Evolutionary conservation across 2,888 invertebrate genomes (phyloP).

Genomic region (Chaetoderma sp.): DNA sequence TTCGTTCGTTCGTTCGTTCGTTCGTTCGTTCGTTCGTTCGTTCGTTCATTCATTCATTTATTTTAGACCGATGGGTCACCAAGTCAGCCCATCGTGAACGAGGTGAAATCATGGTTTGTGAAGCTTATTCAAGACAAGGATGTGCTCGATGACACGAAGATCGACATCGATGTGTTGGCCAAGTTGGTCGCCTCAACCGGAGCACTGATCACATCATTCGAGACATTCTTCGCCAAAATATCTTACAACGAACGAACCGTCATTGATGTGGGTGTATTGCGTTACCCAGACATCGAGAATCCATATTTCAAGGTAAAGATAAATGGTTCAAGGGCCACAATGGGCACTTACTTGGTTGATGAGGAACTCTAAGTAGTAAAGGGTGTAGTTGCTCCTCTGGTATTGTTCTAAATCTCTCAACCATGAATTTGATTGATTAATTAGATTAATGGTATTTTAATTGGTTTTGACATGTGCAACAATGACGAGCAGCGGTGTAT

Average conservation of each 20-base stretch:
- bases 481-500: no score
- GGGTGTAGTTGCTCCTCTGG: no score
- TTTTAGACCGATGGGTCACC: background rate
- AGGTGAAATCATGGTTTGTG: background rate
- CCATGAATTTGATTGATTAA: no score
- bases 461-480: no score
- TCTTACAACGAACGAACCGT: background rate
- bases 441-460: no score
- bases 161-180: slow-evolving; percentile 5
- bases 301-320: slow-evolving; percentile 13
- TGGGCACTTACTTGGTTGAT: no score
- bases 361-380: no score
- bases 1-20: no score
- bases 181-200: background rate
- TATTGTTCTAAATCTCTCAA: no score
- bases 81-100: background rate
- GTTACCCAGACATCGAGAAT: slow-evolving; percentile 8
- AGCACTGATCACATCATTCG: background rate
- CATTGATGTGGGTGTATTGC: slow-evolving; percentile 2
- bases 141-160: slow-evolving; percentile 4
- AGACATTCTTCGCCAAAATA: background rate
- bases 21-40: no score
- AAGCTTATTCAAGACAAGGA: background rate
- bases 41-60: background rate
- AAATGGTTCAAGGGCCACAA: no score